Conservation (phyloP, 2,888 invertebrate genomes). For the Latrodectus elegans region DNA sequence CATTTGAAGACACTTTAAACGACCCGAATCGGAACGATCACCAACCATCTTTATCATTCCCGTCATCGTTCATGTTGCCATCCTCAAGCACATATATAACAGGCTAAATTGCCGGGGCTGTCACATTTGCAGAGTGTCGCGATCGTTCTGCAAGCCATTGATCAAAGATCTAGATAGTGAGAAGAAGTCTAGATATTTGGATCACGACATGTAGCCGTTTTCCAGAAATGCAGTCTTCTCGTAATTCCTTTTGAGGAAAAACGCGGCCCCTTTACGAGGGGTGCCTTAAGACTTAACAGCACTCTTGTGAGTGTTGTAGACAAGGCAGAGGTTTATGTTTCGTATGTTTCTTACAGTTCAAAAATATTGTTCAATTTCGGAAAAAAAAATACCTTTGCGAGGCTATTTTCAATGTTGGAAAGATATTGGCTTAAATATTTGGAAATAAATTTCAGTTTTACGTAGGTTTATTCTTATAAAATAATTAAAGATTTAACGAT, state of each 20-base stretch:
- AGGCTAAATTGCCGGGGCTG: conserved; percentile 48
- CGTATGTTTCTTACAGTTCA: no score
- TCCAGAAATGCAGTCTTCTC: background rate
- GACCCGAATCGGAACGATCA: background rate
- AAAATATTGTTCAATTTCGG: no score
- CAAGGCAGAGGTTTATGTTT: background rate
- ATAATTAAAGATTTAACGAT: no score
- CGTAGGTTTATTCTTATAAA: no score
- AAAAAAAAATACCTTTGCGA: no score
- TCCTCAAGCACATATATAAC: conserved; percentile 48
- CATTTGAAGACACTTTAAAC: conserved; percentile 1
- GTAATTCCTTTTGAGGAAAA: background rate
- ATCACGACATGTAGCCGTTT: background rate
- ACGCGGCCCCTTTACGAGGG: background rate
- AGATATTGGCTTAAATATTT: no score
- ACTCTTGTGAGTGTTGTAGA: background rate
- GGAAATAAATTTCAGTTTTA: no score
- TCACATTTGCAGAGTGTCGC: conserved; percentile 33
- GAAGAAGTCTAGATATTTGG: background rate
- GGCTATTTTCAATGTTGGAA: no score
- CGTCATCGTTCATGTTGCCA: conserved; percentile 47
- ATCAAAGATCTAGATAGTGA: conserved; percentile 20
- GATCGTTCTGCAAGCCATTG: conserved; percentile 41
- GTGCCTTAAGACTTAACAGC: background rate
- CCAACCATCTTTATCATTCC: conserved; percentile 41